Base-by-base conservation (phyloP, 1,140 invertebrate genomes). In the Drosophila sucinea region DNA sequence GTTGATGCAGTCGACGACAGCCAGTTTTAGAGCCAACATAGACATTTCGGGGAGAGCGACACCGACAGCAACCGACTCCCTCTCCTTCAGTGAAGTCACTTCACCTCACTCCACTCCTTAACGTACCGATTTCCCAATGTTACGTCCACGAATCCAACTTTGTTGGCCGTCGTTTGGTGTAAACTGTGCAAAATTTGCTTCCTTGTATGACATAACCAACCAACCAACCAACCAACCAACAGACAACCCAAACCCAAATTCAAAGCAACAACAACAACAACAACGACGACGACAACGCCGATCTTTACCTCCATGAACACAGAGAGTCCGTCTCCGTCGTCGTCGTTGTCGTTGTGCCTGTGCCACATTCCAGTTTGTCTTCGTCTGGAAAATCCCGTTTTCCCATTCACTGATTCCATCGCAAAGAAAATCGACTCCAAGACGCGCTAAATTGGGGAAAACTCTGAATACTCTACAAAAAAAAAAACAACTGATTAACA, bases 381-480 rank as follows among this genome's bases (percentile, higher is more conserved):
- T 65, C 69, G 47, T 79, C 69, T 85, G 81, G 73, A 84, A 84
- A 84, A 85, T 80, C 81, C 81, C 83, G 83, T 86, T 79, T 87
- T 69, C 86, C 82, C 82, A 86, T 86, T 86, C 84, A 87, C 83
- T 89, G 79, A 86, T 86, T 87, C 79, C 83, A 86, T 87, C 83
- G 76, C 17, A 70, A 70, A 40, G 17, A 30, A 25, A 40, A 51
- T 64, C 40, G 38, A 4, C 35, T 10, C 25, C 33, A 54, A 60
- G 35, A 11, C 40, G 40, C 47, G 38, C 38, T 6, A 35, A 8
- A 0, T n/a, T 25, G 25, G 11, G n/a, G 2, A 6, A 57, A 57
- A 1, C 2, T 2, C 5, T 1, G 8, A 0, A 38, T 63, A 64
- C 70, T 25, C 70, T 73, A 27, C 17, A 17, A 17, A 17, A 17